Percentiles rank a stretch among this genome's conserved stretches.
Evolutionary conservation across 2,113 vertebrate genomes (phyloP).

Genomic region (Corythaeola cristata): DNA sequence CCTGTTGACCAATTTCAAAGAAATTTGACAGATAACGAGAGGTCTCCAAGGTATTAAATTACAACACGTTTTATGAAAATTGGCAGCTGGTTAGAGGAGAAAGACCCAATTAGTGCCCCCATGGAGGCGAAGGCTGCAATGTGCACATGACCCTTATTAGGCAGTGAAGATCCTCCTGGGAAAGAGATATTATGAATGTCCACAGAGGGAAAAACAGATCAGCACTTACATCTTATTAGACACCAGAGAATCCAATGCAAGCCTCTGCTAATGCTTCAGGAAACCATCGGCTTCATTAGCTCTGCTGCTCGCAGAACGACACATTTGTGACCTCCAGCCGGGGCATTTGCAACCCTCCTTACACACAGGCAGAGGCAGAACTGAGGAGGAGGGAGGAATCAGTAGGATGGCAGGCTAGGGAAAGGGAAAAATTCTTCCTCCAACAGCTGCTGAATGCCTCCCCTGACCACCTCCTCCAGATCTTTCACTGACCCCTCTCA

Average conservation of each 20-base stretch:
- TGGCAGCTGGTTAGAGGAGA: not conserved
- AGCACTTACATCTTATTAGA: not conserved
- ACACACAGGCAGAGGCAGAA: not conserved
- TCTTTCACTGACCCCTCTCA: not conserved
- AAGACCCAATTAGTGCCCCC: not conserved
- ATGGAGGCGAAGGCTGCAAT: not conserved
- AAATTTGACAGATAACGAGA: not conserved
- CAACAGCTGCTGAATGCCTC: not conserved
- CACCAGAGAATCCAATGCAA: not conserved
- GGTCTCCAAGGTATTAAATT: conserved; percentile 11
- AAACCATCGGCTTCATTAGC: not conserved
- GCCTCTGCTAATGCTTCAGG: not conserved
- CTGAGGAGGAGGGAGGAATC: not conserved
- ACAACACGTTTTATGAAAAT: not conserved
- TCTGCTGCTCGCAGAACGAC: not conserved
- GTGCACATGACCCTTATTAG: not conserved
- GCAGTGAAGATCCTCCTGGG: not conserved
- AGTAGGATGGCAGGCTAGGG: not conserved
- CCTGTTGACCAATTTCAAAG: conserved; percentile 4
- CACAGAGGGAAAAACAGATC: not conserved
- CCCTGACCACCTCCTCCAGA: not conserved
- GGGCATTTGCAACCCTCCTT: not conserved
- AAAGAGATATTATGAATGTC: not conserved
- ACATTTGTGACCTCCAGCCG: accelerated
- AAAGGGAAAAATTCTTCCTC: not conserved